Base-by-base conservation (phyloP, 1,140 invertebrate genomes). In the Drosophila fuyamai region DNA sequence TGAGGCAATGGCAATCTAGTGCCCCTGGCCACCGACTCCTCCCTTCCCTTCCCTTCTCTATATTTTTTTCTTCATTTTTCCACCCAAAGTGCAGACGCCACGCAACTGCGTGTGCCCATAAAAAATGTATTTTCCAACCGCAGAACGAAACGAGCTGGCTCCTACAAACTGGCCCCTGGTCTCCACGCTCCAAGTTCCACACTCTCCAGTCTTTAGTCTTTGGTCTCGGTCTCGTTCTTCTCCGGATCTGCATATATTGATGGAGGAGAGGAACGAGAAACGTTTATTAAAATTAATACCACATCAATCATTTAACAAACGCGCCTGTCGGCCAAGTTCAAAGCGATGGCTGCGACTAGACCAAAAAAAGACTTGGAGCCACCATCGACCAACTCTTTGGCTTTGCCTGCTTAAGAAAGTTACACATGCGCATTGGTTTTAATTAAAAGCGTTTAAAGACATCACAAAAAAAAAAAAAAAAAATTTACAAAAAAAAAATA, bases 251-350 rank as follows among this genome's bases (percentile, higher is more conserved):
- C 79, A 86, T 88, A 32, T 32, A 88, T 83, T 82, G 82, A 88
- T 88, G 16, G 47, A 57, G 43, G 38, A 40, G 46, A 55, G 53
- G 38, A 59, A 32, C 46, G 44, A 41, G 40, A 78, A 79, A 81
- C 84, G 77, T 81, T 85, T 91, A 89, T 91, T 89, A 91, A 91
- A 91, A 89, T 91, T 85, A 91, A 91, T 91, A 91, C 89, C 84
- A 91, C 88, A 91, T 91, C 89, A 91, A 91, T 91, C 89, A 91
- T 91, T 89, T 84, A 80, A 77, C 89, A 91, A 91, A 85, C 75
- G 81, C 77, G 79, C 80, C 68, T 88, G 80, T 91, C 88, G 88
- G 88, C 79, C 78, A 91, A 91, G 88, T 91, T 91, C 88, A 91
- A 91, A 91, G 89, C 57, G 36, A 13, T 16, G 53, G 29, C 62